A percentile compares a stretch with the other conserved stretches of the same genome.
Evolutionary conservation across 2,888 invertebrate species (phyloP).

Genomic region (Amphipoea lucens): DNA sequence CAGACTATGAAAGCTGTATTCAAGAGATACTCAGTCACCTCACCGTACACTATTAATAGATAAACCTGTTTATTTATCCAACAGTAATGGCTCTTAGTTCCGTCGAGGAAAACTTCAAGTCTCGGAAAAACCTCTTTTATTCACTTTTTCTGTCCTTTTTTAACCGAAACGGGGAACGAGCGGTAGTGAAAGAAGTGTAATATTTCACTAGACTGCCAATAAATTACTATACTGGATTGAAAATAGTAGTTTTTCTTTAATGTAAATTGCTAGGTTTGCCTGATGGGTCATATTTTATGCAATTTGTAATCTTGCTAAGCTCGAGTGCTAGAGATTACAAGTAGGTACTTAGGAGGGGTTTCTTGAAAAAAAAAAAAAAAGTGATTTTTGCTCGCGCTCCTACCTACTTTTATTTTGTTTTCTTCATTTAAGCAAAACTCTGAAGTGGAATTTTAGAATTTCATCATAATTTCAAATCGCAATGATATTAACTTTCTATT

Average conservation of each 20-base stretch:
- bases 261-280: background rate
- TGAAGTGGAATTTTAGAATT: too few relatives aligned
- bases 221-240: slow-evolving; percentile 55
- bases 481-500: background rate
- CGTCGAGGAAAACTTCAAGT: slow-evolving; percentile 56
- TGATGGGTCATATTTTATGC: background rate
- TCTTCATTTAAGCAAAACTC: too few relatives aligned
- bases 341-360: too few relatives aligned
- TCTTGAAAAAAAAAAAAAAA: too few relatives aligned
- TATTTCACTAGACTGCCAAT: slow-evolving; percentile 65
- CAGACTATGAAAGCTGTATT: slow-evolving; percentile 34
- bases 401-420: too few relatives aligned
- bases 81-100: slow-evolving; percentile 53
- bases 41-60: slow-evolving; percentile 39
- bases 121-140: slow-evolving; percentile 46
- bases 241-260: slow-evolving; percentile 6
- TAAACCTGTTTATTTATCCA: slow-evolving; percentile 65
- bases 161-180: slow-evolving; percentile 60
- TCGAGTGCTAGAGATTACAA: too few relatives aligned
- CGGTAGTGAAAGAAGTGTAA: slow-evolving; percentile 62
- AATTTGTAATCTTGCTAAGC: background rate
- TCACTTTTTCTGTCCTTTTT: slow-evolving; percentile 59
- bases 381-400: background rate
- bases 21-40: slow-evolving; percentile 41
- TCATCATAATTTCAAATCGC: background rate